Evolutionary conservation across 2,113 vertebrate species (phyloP), one percentile per base, ranked within the genome.

Genomic region (Montifringilla adamsi): DNA sequence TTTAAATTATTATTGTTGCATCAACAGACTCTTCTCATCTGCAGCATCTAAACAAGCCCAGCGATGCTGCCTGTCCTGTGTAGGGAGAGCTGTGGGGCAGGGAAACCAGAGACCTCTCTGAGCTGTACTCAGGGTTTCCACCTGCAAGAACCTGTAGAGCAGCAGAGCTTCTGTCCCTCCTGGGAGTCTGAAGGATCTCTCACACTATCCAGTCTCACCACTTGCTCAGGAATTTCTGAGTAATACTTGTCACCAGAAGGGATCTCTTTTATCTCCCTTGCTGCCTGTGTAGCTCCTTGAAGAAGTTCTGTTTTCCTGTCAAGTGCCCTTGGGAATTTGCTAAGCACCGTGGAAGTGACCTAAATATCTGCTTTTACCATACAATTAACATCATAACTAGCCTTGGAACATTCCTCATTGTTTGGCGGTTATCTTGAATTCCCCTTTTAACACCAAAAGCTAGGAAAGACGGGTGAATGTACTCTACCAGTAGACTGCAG

Each of bases 201-300:
- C 47, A 30, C 63, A 59, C 76, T 39, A 21, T 56, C 72, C 80
- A 8, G 84, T 89, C 76, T 90, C 73, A 44, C 86, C 2, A 2
- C 86, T 84, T 41, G 35, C 68, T 70, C 7, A 84, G 93, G 89
- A 89, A 92, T 92, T 93, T 37, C 76, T 92, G 86, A 95, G 89
- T 77, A 93, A 56, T 55, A 33, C 55, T 80, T 84, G 79, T 82
- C 89, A 92, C 89, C 86, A 63, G 89, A 79, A 89, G 80, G 70
- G 89, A 84, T 91, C 93, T 90, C 85, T 94, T 88, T 96, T 94
- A 84, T 93, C 94, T 96, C 0, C 0, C 23, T 84, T 81, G 66
- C 93, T 93, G 77, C 74, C 66, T 8, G 2, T 46, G 66, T 47
- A 81, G 66, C 67, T 86, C 3, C 0, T 37, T 70, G 81, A 30